Evolutionary conservation across 92 coral and sea anemone genomes (phyloP), one percentile per base, ranked within the genome.

Genomic region (Phenganax subtilis): DNA sequence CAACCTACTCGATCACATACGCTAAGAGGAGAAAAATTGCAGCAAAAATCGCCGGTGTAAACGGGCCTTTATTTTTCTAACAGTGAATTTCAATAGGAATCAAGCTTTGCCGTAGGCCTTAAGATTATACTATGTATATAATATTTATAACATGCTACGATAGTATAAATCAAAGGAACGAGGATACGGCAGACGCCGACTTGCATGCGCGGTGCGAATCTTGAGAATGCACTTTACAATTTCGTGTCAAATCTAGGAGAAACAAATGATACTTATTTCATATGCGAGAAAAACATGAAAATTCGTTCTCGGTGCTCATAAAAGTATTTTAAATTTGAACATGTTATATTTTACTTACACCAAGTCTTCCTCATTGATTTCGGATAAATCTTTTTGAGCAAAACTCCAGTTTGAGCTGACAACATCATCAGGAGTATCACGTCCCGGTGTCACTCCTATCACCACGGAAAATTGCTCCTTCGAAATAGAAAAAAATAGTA

Each of bases 341-440:
- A 5, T 17, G 25, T 12, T 61, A 61, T 7, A 7, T 61, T 6
- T 61, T 51, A 79, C 83, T 79, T 64, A 79, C 83, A 79, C 62
- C 27, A 79, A 54, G 27, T 63, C 83, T 53, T 61, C 65, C 27
- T 79, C 74, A 17, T 63, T 14, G 17, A 79, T 64, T 51, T 17
- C 53, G 15, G 83, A 79, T 54, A 79, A 52, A 65, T 79, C 83
- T 63, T 79, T 79, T 52, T 79, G 83, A 10, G 72, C 74, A 14
- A 79, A 79, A 62, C 83, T 79, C 83, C 83, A 79, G 54, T 79
- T 79, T 0, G 83, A 63, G 54, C 74, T 65, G 63, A 79, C 83
- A 37, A 59, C 69, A 7, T 58, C 37, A 61, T 51, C 27, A 51
- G 59, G 58, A 6, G 74, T 0, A 15, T 15, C 57, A 25, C 61